Conservation (phyloP, 2,888 invertebrate genomes). For the Andricus quercusramuli region DNA sequence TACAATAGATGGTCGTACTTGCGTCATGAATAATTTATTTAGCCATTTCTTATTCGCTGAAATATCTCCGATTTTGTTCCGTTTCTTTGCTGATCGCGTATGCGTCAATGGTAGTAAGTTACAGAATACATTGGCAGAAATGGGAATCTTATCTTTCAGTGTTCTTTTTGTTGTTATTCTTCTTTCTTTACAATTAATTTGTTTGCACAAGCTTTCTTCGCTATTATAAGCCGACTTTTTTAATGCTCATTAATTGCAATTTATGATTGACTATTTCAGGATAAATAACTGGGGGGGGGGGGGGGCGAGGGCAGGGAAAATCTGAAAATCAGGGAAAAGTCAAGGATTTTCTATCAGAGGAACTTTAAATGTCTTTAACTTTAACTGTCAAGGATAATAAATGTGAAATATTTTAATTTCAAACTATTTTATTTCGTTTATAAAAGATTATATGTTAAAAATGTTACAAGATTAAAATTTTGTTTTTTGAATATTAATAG, state of each 20-base stretch:
- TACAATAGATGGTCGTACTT: slow-evolving; percentile 13
- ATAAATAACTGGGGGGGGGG: too few species aligned
- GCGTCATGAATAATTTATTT: slow-evolving; percentile 31
- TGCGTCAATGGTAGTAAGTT: background rate
- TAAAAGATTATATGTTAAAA: too few species aligned
- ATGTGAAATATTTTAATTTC: too few species aligned
- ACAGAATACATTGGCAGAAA: slow-evolving; percentile 6
- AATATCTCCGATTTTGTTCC: slow-evolving; percentile 42
- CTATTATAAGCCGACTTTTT: background rate
- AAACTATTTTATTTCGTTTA: too few species aligned
- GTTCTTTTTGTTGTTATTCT: background rate
- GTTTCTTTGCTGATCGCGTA: slow-evolving; percentile 22
- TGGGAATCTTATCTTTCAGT: background rate
- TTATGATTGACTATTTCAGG: background rate
- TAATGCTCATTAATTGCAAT: background rate
- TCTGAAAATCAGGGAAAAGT: too few species aligned
- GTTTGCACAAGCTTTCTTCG: slow-evolving; percentile 11
- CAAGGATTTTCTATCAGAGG: too few species aligned
- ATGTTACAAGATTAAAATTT: too few species aligned
- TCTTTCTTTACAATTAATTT: background rate
- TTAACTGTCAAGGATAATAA: too few species aligned
- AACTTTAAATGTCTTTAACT: too few species aligned
- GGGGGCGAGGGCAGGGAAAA: too few species aligned
- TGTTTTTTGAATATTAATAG: too few species aligned
- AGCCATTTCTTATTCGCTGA: slow-evolving; percentile 39